A percentile compares a stretch with the other conserved stretches of the same genome.
These are phyloP conservation scores for Colinus virginianus DNA, from an alignment of 2,113 vertebrate genomes.

Conservation along the genomic window DNA sequence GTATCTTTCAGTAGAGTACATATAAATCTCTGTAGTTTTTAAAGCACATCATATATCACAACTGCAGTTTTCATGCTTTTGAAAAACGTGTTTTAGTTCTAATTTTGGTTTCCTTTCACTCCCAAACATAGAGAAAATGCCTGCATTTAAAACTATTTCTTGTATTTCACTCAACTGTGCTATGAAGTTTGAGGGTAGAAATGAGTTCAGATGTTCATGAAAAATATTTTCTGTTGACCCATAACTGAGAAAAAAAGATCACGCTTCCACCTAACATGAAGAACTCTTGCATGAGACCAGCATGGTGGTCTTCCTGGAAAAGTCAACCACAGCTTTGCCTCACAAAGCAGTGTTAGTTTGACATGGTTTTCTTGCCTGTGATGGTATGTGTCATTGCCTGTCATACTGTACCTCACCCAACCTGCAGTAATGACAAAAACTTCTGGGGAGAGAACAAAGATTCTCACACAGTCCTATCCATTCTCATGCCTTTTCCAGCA, in stretches of 20 bases:
- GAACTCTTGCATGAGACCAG: neutral
- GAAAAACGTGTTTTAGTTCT: conserved; percentile 2
- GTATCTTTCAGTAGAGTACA: conserved; percentile 27
- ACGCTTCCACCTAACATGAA: neutral
- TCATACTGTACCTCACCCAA: neutral
- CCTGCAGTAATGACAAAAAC: neutral
- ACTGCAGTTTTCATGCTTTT: neutral
- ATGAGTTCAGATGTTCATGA: neutral
- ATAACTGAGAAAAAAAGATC: neutral
- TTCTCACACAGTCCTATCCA: neutral
- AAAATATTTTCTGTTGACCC: neutral
- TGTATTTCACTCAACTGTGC: neutral
- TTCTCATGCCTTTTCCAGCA: neutral
- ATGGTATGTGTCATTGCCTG: neutral
- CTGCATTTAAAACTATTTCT: neutral
- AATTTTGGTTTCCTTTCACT: conserved; percentile 20
- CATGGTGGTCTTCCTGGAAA: neutral
- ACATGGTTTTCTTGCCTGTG: neutral
- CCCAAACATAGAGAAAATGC: neutral
- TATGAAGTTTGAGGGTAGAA: neutral
- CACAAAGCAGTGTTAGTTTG: neutral
- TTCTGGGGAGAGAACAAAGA: neutral
- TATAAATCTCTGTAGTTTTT: conserved; percentile 31
- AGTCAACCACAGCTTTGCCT: neutral
- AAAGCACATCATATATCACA: conserved; percentile 46